These are phyloP conservation scores for Thera britannica DNA, from an alignment of 2,888 invertebrate genomes.

Conservation along the genomic window DNA sequence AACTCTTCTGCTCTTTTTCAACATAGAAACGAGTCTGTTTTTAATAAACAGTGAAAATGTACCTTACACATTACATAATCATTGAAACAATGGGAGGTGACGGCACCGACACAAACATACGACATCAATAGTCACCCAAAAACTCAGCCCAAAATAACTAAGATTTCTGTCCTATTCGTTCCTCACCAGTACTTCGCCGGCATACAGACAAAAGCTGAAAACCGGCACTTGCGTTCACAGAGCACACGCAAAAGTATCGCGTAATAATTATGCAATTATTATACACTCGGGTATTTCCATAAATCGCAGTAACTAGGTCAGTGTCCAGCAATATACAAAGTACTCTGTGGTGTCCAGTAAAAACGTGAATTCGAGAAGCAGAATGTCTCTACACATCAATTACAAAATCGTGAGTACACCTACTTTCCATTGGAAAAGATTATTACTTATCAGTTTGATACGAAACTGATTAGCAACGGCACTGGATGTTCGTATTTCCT, in stretches of 20 bases:
- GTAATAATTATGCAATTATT: slow-evolving; percentile 37
- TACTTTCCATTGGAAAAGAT: neutral
- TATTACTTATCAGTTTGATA: slow-evolving; percentile 20
- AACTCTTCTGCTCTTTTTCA: no score
- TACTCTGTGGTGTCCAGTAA: slow-evolving; percentile 2
- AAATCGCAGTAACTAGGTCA: neutral
- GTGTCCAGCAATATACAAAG: no score
- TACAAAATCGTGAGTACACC: slow-evolving; percentile 58
- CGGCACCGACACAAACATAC: slow-evolving; percentile 14
- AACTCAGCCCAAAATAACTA: neutral
- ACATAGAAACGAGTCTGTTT: no score
- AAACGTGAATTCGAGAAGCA: neutral
- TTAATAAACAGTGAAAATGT: no score
- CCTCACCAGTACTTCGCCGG: slow-evolving; percentile 2
- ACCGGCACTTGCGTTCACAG: neutral
- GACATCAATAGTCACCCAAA: no score
- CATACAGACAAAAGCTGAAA: neutral
- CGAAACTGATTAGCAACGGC: slow-evolving; percentile 1
- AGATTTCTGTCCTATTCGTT: neutral
- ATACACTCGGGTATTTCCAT: slow-evolving; percentile 1
- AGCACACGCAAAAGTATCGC: slow-evolving; percentile 3
- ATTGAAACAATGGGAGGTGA: slow-evolving; percentile 12
- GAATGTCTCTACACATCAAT: slow-evolving; percentile 50
- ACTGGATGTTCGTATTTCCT: slow-evolving; percentile 14
- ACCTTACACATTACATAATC: no score